Evolutionary conservation across 2,797 vertebrate species (phyloP).

Genomic region (Eutrigla gurnardus): DNA sequence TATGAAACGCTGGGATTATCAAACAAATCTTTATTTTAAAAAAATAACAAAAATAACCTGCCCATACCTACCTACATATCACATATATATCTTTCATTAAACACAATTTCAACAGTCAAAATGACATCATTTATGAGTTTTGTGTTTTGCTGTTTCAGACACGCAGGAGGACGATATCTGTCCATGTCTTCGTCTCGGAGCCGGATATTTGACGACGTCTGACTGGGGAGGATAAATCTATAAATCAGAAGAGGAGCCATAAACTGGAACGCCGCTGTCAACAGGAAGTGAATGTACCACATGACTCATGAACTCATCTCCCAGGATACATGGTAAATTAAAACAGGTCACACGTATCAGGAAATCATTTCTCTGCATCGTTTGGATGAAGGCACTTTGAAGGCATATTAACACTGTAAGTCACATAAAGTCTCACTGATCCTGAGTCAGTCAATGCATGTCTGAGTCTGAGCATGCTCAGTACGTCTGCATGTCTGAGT

Average conservation of each 20-base stretch:
- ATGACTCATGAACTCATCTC: conserved; percentile 17
- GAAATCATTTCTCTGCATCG: too few species aligned
- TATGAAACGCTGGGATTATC: too few species aligned
- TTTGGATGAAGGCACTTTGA: neutral
- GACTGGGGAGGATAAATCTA: conserved; percentile 38
- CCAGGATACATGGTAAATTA: conserved; percentile 39
- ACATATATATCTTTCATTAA: too few species aligned
- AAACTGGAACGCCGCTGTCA: neutral
- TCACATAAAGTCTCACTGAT: neutral
- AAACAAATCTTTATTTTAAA: too few species aligned
- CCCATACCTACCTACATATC: too few species aligned
- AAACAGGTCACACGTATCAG: neutral
- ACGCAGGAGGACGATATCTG: conserved; percentile 92
- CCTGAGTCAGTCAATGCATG: too few species aligned
- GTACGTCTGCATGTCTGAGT: neutral
- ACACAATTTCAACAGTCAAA: too few species aligned
- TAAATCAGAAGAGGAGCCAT: neutral
- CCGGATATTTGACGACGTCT: conserved; percentile 96
- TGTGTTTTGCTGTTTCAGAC: conserved; percentile 74
- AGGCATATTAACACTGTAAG: conserved; percentile 13
- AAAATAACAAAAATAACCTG: too few species aligned
- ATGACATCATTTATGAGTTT: too few species aligned
- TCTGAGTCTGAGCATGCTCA: neutral
- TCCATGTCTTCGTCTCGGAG: conserved; percentile 97
- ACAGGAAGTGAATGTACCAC: conserved; percentile 59